Percentiles rank a stretch among this genome's conserved stretches.
Conservation (phyloP, 2,888 invertebrate genomes). For the Lasioglossum marginatum region DNA sequence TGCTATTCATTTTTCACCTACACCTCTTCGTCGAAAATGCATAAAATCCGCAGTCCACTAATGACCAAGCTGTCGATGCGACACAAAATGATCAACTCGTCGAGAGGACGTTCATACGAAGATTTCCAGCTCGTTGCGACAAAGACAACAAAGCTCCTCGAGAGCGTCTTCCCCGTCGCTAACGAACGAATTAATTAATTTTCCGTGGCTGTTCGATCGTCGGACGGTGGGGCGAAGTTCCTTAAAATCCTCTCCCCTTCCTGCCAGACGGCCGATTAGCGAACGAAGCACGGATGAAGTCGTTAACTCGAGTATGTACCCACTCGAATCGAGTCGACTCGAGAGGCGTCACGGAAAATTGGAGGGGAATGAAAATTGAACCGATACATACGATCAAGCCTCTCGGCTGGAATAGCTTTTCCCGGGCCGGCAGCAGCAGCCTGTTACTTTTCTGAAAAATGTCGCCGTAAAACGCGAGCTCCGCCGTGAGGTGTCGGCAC, state of each 20-base stretch:
- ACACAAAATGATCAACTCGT: not conserved
- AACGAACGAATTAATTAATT: constrained; percentile 75
- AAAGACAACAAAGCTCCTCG: not conserved
- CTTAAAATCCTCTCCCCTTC: constrained; percentile 39
- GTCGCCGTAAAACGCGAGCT: constrained; percentile 30
- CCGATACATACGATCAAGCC: constrained; percentile 63
- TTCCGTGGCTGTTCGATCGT: constrained; percentile 31
- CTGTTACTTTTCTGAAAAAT: constrained; percentile 40
- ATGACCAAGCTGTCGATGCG: no score
- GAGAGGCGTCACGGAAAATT: constrained; percentile 70
- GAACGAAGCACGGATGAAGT: constrained; percentile 72
- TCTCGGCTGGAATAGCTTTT: constrained; percentile 21
- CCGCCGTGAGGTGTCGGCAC: constrained; percentile 17
- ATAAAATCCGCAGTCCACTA: no score
- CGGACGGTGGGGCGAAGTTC: constrained; percentile 34
- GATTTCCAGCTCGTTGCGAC: not conserved
- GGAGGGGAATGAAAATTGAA: constrained; percentile 76
- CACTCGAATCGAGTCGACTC: constrained; percentile 68
- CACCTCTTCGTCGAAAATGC: no score
- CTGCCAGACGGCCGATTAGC: constrained; percentile 40
- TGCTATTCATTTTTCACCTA: no score
- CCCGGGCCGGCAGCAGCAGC: not conserved
- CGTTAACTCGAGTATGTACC: constrained; percentile 80
- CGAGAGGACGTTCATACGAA: not conserved
- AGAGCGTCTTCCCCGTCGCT: constrained; percentile 3